Base-by-base conservation (phyloP, 1,140 invertebrate genomes). In the Drosophila bipectinata region DNA sequence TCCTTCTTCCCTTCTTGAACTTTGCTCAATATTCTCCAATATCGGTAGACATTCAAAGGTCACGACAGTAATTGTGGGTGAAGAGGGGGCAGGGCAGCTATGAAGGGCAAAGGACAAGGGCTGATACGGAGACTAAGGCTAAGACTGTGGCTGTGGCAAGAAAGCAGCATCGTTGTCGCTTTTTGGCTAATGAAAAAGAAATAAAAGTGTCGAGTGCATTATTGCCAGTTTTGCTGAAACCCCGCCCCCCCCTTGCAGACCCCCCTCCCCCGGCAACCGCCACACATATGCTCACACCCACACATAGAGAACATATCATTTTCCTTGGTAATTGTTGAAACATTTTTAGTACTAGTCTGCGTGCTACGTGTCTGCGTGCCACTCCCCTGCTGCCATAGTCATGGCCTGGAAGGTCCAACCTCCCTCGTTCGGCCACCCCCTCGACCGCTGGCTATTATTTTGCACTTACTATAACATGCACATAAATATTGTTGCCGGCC, bases 181-280 rank as follows among this genome's bases (percentile, higher is more conserved):
- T 85, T 78, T 85, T 81, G 87, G 79, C 88, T 90, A 90, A 90
- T 90, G 88, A 90, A 90, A 90, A 90, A 90, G 88, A 88, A 90
- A 90, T 90, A 90, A 90, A 90, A 88, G 88, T 90, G 88, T 90
- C 88, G 88, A 90, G 88, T 90, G 88, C 88, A 90, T 90, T 90
- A 90, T 90, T 90, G 85, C 80, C 57, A 14, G 32, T 18, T 44
- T 4, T 18, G 18, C 41, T 14, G 34, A 37, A 37, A 4, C 41
- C 5, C 39, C n/a, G n/a, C n/a, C 41, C 5, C 34, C 32, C 32
- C 9, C 32, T 3, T 10, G 7, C 10, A 18, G 18, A 1, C 0
- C 34, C 34, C 4, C 3, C 9, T 12, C 10, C 10, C 15, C 15
- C 15, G 1, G 15, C 15, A 15, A 15, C 15, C 18, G 18, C 18